These are phyloP conservation scores for Rhea americana DNA, from an alignment of 2,113 vertebrate genomes.

Conservation along the genomic window DNA sequence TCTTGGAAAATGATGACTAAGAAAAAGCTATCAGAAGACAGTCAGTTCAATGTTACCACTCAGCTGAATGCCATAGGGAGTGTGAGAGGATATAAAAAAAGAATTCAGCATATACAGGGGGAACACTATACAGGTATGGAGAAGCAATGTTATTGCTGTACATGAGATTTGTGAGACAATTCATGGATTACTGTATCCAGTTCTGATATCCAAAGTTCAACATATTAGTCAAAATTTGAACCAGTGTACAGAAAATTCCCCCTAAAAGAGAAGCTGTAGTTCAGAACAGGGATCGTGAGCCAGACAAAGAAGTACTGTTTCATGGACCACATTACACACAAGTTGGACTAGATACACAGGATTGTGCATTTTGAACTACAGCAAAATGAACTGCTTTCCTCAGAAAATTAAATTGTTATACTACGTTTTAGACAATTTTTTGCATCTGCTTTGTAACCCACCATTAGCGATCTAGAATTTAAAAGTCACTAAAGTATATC, in stretches of 20 bases:
- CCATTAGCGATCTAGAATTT: not conserved
- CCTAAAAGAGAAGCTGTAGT: not conserved
- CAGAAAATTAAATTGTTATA: not conserved
- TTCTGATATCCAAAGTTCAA: not conserved
- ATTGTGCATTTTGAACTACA: not conserved
- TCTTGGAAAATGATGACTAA: not conserved
- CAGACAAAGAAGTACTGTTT: not conserved
- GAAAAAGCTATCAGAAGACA: not conserved
- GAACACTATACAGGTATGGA: not conserved
- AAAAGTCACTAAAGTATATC: not conserved
- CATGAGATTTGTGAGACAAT: not conserved
- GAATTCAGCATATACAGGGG: not conserved
- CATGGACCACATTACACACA: not conserved
- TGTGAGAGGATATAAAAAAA: not conserved
- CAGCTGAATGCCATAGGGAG: not conserved
- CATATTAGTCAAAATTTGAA: not conserved
- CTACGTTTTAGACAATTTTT: not conserved
- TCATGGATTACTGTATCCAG: not conserved
- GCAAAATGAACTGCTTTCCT: not conserved
- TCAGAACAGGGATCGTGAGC: not conserved
- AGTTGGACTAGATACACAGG: not conserved
- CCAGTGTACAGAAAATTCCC: not conserved
- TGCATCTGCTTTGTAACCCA: not conserved
- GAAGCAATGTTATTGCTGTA: not conserved
- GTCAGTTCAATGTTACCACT: not conserved